Percentiles rank a stretch among this genome's conserved stretches.
Evolutionary conservation across 2,797 vertebrate genomes (phyloP).

Genomic region (Enoplosus armatus): DNA sequence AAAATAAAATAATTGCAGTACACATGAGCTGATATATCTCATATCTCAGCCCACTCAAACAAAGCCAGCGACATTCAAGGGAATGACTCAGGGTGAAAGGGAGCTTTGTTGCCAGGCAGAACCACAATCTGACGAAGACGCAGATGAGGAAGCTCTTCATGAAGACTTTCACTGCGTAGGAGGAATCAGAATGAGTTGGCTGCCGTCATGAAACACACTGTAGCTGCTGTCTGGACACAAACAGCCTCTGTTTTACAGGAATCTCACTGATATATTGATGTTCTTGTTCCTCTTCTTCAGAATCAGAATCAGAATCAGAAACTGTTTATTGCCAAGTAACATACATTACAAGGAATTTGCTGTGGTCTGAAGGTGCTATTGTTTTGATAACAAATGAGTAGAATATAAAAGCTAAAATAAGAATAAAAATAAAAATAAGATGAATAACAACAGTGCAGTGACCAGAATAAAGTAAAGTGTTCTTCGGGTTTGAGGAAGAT

Average conservation of each 20-base stretch:
- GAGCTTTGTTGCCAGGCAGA: slow-evolving; percentile 51
- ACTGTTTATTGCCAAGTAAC: too few relatives aligned
- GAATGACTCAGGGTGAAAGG: slow-evolving; percentile 54
- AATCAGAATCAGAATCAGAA: too few relatives aligned
- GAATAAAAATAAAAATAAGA: too few relatives aligned
- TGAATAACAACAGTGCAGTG: too few relatives aligned
- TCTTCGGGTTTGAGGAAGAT: not conserved
- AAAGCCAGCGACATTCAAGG: slow-evolving; percentile 8
- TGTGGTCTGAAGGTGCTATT: too few relatives aligned
- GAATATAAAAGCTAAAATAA: too few relatives aligned
- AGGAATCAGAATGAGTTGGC: slow-evolving; percentile 38
- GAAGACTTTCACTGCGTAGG: slow-evolving; percentile 50
- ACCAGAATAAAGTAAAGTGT: too few relatives aligned
- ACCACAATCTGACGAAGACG: slow-evolving; percentile 20
- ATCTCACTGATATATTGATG: not conserved
- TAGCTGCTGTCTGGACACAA: slow-evolving; percentile 21
- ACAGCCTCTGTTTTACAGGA: slow-evolving; percentile 5
- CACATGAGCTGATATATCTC: slow-evolving; percentile 1
- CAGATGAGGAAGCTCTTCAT: slow-evolving; percentile 37
- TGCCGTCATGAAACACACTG: slow-evolving; percentile 23
- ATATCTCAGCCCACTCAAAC: slow-evolving; percentile 14
- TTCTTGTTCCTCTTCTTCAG: slow-evolving; percentile 6
- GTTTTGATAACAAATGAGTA: too few relatives aligned
- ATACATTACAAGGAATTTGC: too few relatives aligned
- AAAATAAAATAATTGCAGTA: too few relatives aligned